Percentiles rank a stretch among this genome's conserved stretches.
Conservation (phyloP, 2,888 invertebrate genomes). For the Drosophila peninsularis region DNA sequence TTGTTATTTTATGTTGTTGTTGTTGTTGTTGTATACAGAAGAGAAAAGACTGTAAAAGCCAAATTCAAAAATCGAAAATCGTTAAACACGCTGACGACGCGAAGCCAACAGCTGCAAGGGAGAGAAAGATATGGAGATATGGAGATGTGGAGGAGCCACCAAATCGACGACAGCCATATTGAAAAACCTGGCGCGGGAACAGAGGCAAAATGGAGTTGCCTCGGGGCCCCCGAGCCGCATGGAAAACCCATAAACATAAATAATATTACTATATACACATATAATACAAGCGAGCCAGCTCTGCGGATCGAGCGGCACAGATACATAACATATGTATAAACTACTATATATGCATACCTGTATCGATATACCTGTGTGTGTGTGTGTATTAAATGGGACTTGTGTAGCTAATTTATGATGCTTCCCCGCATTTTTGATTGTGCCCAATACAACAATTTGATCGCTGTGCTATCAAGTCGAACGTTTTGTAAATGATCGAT, state of each 20-base stretch:
- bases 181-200: constrained; percentile 46
- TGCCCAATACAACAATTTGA: constrained; percentile 53
- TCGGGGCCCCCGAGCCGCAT: constrained; percentile 36
- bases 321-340: constrained; percentile 9
- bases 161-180: constrained; percentile 76
- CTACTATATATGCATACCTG: not conserved
- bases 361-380: not conserved
- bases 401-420: constrained; percentile 69
- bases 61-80: constrained; percentile 48
- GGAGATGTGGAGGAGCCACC: constrained; percentile 34
- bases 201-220: constrained; percentile 73
- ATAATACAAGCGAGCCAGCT: constrained; percentile 40
- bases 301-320: constrained; percentile 19
- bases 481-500: constrained; percentile 73
- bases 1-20: constrained; percentile 33
- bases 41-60: constrained; percentile 49
- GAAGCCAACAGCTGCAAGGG: constrained; percentile 63
- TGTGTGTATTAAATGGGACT: constrained; percentile 36
- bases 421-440: constrained; percentile 59
- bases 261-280: constrained; percentile 73
- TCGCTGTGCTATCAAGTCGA: constrained; percentile 43
- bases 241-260: constrained; percentile 78
- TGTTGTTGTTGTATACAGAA: constrained; percentile 17
- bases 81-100: constrained; percentile 50
- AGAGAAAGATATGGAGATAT: not conserved